These are phyloP conservation scores for Drepana arcuata DNA, from an alignment of 1,140 invertebrate species.

Conservation along the genomic window DNA sequence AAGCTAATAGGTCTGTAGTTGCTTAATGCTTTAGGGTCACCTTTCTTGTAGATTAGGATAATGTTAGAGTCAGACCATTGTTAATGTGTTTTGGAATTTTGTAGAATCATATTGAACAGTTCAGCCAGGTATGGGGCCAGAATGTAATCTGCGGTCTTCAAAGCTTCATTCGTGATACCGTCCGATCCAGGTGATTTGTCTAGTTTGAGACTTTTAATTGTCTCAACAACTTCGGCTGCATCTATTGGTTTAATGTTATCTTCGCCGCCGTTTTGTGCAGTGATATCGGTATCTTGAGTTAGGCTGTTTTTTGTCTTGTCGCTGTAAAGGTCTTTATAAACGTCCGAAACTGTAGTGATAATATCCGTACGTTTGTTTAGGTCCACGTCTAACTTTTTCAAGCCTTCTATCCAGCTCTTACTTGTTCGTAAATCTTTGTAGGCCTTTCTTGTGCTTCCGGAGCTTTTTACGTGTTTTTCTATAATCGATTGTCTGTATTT, in stretches of 20 bases:
- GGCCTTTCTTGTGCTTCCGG: slow-evolving; percentile 7
- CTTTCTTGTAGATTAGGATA: neutral
- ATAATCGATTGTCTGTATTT: slow-evolving; percentile 4
- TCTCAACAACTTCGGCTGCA: neutral
- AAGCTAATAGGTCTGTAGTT: neutral
- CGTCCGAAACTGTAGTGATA: neutral
- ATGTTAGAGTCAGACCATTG: neutral
- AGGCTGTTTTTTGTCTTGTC: too few species aligned
- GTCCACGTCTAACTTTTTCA: neutral
- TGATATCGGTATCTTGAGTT: too few species aligned
- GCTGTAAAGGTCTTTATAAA: neutral
- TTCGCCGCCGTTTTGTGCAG: neutral
- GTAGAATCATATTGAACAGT: neutral
- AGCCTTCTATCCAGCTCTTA: slow-evolving; percentile 1
- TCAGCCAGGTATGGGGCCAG: neutral
- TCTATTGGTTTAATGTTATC: neutral
- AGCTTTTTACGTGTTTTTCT: slow-evolving; percentile 5
- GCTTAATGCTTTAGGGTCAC: neutral
- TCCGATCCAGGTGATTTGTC: neutral
- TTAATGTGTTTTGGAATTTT: neutral
- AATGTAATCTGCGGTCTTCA: neutral
- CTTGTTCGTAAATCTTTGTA: slow-evolving; percentile 7
- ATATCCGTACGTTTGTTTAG: neutral
- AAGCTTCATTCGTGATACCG: neutral
- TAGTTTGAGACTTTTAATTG: neutral